Evolutionary conservation across 2,797 vertebrate genomes (phyloP).

Genomic region (Onychomys leucogaster): DNA sequence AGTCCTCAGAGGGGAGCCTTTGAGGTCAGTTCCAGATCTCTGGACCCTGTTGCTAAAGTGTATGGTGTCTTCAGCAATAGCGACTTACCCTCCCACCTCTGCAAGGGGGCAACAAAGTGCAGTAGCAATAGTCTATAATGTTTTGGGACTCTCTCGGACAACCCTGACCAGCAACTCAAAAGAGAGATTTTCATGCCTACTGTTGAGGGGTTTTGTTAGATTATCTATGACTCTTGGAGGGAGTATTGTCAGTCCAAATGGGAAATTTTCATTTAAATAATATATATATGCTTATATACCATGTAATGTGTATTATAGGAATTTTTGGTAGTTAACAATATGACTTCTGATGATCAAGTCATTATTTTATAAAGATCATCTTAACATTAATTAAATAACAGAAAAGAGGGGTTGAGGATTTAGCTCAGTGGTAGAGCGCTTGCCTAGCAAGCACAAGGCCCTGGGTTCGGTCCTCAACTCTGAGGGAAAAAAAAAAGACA

Average conservation of each 20-base stretch:
- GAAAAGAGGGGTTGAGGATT: no score
- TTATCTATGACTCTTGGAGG: not conserved
- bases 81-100: not conserved
- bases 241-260: not conserved
- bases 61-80: not conserved
- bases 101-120: not conserved
- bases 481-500: no score
- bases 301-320: not conserved
- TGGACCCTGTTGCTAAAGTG: not conserved
- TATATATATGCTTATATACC: not conserved
- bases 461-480: no score
- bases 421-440: no score
- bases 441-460: no score
- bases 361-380: conserved; percentile 51
- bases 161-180: not conserved
- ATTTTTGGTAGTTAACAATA: not conserved
- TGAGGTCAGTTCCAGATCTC: not conserved
- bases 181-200: not conserved
- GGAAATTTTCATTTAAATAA: not conserved
- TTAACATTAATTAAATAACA: conserved; percentile 18
- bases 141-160: not conserved
- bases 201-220: not conserved
- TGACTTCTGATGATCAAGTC: not conserved
- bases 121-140: not conserved
- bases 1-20: not conserved